Evolutionary conservation across 1,140 invertebrate species (phyloP), one percentile per base, ranked within the genome.

Genomic region (Anoplolepis gracilipes): DNA sequence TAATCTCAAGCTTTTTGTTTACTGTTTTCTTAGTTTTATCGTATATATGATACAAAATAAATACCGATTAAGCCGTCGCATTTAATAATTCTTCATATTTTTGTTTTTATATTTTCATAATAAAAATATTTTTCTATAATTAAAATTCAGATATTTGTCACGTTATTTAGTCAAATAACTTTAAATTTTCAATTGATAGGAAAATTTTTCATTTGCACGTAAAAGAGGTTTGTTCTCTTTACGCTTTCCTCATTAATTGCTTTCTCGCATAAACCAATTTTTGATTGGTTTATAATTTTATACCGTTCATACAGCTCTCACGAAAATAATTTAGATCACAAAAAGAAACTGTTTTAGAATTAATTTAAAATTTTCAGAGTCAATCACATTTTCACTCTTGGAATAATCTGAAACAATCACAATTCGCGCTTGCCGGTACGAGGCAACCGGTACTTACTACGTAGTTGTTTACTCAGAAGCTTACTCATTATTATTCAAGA

Each of bases 401-500:
- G 25, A n/a, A 30, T 77, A 62, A 76, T 76, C 36, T 36, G 22
- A 77, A 39, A 42, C 10, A 46, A 22, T 65, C n/a, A 28, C 30
- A 53, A 78, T 67, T 77, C 53, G n/a, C n/a, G 36, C 25, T 78
- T 78, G 36, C 16, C 36, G 10, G 11, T 19, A 75, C 25, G 42
- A n/a, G n/a, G 19, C 30, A 49, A 46, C 25, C 22, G 13, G n/a
- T 53, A 25, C 13, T 49, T 10, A 0, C 42, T 49, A 65, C 22
- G 30, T 67, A 36, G 61, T 64, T 78, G 76, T 65, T 78, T 78
- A 78, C 62, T 4, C n/a, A 39, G 42, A 10, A 28, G 42, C 61
- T 53, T 10, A 25, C 76, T 78, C 61, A 78, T 78, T 78, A 78
- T 78, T 78, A 78, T 78, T 78, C 76, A 78, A 67, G 75, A 65